Conservation (phyloP, 2,113 vertebrate genomes). For the Machaerirhynchus nigripectus region DNA sequence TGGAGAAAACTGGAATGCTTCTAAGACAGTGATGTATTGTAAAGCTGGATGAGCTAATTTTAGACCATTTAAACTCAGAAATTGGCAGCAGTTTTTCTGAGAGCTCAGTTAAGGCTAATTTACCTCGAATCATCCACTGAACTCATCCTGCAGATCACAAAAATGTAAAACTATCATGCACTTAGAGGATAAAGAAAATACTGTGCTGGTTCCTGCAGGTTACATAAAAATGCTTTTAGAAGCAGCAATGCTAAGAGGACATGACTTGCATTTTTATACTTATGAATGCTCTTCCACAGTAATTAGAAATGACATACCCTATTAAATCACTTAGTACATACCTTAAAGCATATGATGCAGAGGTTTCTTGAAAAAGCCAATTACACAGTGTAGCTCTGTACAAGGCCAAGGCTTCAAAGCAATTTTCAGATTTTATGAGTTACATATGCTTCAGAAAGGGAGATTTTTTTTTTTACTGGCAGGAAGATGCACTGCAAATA, state of each 20-base stretch:
- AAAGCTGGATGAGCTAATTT: constrained; percentile 8
- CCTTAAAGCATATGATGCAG: constrained; percentile 23
- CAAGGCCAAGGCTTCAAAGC: background rate
- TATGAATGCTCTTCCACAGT: background rate
- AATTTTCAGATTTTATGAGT: constrained; percentile 23
- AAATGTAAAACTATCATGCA: background rate
- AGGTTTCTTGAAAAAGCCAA: constrained; percentile 21
- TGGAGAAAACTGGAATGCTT: background rate
- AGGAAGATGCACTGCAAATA: background rate
- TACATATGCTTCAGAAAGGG: background rate
- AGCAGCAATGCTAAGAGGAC: background rate
- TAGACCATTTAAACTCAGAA: constrained; percentile 42
- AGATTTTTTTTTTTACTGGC: background rate
- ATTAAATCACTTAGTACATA: constrained; percentile 50
- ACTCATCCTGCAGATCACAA: constrained; percentile 13
- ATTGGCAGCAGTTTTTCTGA: constrained; percentile 27
- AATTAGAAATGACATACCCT: constrained; percentile 50
- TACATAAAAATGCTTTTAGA: constrained; percentile 38
- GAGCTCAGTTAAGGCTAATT: constrained; percentile 50
- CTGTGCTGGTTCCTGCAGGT: constrained; percentile 20
- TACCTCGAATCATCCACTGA: background rate
- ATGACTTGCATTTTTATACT: constrained; percentile 39
- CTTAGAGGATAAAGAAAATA: constrained; percentile 1
- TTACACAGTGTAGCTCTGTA: background rate
- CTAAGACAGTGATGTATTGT: constrained; percentile 24